These are phyloP conservation scores for Hydrozoanthus gracilis DNA, from an alignment of 92 coral and sea anemone species.

Conservation along the genomic window DNA sequence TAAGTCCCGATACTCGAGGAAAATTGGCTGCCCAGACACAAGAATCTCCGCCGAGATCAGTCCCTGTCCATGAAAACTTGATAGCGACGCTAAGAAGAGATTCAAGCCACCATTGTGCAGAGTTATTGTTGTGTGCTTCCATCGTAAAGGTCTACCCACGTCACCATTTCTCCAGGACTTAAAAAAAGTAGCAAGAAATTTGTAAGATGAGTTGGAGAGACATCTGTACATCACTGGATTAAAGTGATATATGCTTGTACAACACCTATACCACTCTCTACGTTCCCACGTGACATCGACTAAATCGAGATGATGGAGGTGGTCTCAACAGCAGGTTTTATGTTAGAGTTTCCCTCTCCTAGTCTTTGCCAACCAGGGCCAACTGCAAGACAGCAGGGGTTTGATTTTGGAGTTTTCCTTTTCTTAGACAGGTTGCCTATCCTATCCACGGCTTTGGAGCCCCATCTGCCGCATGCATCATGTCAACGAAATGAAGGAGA, in stretches of 20 bases:
- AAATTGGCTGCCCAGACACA: too few relatives aligned
- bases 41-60: slow-evolving; percentile 16
- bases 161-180: neutral
- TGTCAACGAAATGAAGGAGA: neutral
- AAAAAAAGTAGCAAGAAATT: neutral
- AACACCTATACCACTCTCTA: slow-evolving; percentile 21
- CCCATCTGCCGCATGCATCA: slow-evolving; percentile 1
- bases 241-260: slow-evolving; percentile 15
- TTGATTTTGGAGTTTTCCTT: slow-evolving; percentile 29
- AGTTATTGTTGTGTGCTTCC: neutral
- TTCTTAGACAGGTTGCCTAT: slow-evolving; percentile 23
- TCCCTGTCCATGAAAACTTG: neutral
- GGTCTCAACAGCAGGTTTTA: slow-evolving; percentile 23
- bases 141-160: neutral
- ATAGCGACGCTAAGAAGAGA: neutral
- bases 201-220: slow-evolving; percentile 7
- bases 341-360: slow-evolving; percentile 24
- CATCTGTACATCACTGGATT: slow-evolving; percentile 25
- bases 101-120: slow-evolving; percentile 20
- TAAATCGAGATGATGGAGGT: slow-evolving; percentile 35
- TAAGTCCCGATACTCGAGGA: too few relatives aligned
- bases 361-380: slow-evolving; percentile 30
- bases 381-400: slow-evolving; percentile 32
- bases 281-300: slow-evolving; percentile 19
- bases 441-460: slow-evolving; percentile 9